Evolutionary conservation across 2,888 invertebrate species (phyloP).

Genomic region (Argyresthia goedartella): DNA sequence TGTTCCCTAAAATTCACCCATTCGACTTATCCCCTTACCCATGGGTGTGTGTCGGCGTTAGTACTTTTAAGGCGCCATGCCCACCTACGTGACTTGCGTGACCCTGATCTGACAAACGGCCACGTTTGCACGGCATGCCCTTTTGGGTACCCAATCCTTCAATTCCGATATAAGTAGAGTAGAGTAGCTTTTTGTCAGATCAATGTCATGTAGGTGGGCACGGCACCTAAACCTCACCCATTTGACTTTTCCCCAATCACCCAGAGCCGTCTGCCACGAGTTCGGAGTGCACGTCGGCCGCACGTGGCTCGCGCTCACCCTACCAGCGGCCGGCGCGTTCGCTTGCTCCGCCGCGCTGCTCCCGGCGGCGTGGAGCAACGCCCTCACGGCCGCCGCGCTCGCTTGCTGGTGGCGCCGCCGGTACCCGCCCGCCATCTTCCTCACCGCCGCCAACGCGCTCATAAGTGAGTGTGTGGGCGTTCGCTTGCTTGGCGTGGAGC

Average conservation of each 20-base stretch:
- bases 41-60: too few relatives aligned
- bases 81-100: too few relatives aligned
- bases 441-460: conserved; percentile 85
- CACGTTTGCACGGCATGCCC: too few relatives aligned
- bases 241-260: background rate
- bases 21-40: too few relatives aligned
- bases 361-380: conserved; percentile 96
- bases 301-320: conserved; percentile 81
- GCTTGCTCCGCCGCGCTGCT: conserved; percentile 88
- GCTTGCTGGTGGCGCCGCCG: conserved; percentile 91
- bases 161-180: too few relatives aligned
- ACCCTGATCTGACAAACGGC: too few relatives aligned
- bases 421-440: conserved; percentile 83
- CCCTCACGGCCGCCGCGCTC: conserved; percentile 84
- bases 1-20: too few relatives aligned
- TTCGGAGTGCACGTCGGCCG: conserved; percentile 92
- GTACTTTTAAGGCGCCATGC: too few relatives aligned
- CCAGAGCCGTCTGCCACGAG: conserved; percentile 88
- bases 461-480: conserved; percentile 59
- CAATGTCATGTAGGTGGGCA: too few relatives aligned
- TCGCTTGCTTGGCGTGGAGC: background rate
- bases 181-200: too few relatives aligned
- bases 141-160: too few relatives aligned
- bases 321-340: conserved; percentile 93
- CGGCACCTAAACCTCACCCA: too few relatives aligned